A percentile compares a stretch with the other conserved stretches of the same genome.
phyloP scores from a whole-genome alignment of 2,797 vertebrate species.

The Amazona ochrocephala region DNA sequence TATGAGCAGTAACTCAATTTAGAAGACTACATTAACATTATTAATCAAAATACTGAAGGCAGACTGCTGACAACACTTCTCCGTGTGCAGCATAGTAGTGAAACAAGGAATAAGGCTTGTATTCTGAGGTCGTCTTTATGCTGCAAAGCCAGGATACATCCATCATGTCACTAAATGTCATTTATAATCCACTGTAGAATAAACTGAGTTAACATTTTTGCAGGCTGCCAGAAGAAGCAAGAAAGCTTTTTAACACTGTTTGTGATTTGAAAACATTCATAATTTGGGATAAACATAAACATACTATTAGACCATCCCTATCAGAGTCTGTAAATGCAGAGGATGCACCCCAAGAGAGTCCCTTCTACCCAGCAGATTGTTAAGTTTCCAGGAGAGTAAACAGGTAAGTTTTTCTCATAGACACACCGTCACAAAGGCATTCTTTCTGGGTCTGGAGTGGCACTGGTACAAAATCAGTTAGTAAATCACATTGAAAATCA shows the following conservation, averaged over 20 bases:
- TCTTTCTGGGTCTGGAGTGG: background rate
- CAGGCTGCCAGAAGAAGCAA: background rate
- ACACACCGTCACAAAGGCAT: background rate
- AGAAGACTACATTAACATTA: background rate
- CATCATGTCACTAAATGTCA: constrained; percentile 19
- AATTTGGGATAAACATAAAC: background rate
- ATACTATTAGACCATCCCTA: background rate
- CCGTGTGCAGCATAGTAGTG: background rate
- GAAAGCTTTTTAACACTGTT: background rate
- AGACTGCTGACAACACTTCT: constrained; percentile 22
- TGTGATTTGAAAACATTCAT: background rate
- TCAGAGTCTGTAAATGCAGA: background rate
- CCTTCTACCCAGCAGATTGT: background rate
- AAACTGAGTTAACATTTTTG: constrained; percentile 8
- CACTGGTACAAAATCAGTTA: background rate
- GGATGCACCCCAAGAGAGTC: background rate
- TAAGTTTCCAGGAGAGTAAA: background rate
- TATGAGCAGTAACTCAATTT: background rate
- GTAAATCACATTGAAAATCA: background rate
- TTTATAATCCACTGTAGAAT: constrained; percentile 15
- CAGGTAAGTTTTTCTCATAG: background rate
- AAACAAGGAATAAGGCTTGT: background rate
- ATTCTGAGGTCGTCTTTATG: background rate
- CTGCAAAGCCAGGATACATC: background rate
- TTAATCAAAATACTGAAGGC: constrained; percentile 11